Base-by-base conservation (phyloP, 2,797 vertebrate genomes). In the Oophaga sylvatica region DNA sequence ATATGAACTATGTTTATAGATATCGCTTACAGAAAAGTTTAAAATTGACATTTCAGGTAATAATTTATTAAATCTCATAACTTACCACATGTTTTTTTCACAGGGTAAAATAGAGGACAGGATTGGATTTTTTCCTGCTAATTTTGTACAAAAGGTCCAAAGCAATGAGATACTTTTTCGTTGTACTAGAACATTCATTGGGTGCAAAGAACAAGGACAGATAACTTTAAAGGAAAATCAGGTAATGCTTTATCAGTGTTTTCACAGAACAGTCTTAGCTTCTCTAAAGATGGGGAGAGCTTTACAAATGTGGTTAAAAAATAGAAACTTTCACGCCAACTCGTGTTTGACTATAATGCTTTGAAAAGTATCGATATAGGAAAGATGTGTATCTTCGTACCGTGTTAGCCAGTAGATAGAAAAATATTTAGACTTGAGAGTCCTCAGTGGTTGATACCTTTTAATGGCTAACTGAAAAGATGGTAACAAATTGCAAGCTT, bases 151-250 rank as follows among this genome's bases (percentile, higher is more conserved):
- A 87, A 95, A 94, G 93, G 93, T 98, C 87, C 95, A 92, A 71
- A 91, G 94, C 0, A 96, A 95, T 16, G 97, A 98, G 91, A 96
- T 94, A 89, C 96, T 99, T 90, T 99, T 97, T 93, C 95, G 95
- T 89, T 99, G 98, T 91, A 93, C 94, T 90, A 96, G 96, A 92
- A 97, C 97, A 0, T 99, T 98, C 93, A 96, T 96, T 11, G 98
- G 98, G 89, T 97, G 97, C 92, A 98, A 98, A 91, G 97, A 99
- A 83, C 97, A 99, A 93, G 97, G 97, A 56, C 98, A 99, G 92
- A 97, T 98, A 93, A 98, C 97, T 5, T 92, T 99, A 90, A 99
- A 99, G 90, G 97, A 99, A 91, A 98, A 97, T 80, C 98, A 99
- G 96, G 98, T 99, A 93, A 48, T 41, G 7, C 31, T 2, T 71